These are phyloP conservation scores for Marmota monax DNA, from an alignment of 2,113 vertebrate genomes.

Conservation along the genomic window DNA sequence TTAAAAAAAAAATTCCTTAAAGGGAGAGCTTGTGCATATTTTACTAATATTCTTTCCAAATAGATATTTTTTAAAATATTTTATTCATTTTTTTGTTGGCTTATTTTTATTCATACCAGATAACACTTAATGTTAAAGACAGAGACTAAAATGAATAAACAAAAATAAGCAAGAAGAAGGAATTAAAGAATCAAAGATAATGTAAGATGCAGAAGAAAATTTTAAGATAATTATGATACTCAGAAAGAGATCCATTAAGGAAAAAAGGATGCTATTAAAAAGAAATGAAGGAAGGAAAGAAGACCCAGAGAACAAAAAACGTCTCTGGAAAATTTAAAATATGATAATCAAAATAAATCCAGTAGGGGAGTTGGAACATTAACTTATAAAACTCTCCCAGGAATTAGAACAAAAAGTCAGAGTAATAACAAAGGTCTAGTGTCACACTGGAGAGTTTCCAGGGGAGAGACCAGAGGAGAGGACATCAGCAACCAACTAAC, in stretches of 20 bases:
- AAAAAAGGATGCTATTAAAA: neutral
- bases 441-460: neutral
- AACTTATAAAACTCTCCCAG: neutral
- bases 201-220: neutral
- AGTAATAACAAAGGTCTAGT: neutral
- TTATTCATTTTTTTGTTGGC: neutral
- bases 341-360: neutral
- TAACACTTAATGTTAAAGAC: constrained; percentile 23
- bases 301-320: neutral
- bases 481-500: neutral
- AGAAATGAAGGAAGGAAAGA: neutral
- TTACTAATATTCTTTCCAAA: neutral
- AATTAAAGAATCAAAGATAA: neutral
- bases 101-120: constrained; percentile 6
- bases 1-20: neutral
- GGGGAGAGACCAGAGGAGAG: neutral
- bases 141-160: constrained; percentile 17
- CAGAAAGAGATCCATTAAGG: neutral
- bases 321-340: constrained; percentile 23
- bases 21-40: neutral
- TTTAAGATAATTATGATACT: neutral
- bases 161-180: neutral
- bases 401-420: neutral
- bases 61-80: neutral
- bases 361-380: neutral